Percentiles rank a stretch among this genome's conserved stretches.
Conservation (phyloP, 2,888 invertebrate genomes). For the Rhamphomyia laevipes region DNA sequence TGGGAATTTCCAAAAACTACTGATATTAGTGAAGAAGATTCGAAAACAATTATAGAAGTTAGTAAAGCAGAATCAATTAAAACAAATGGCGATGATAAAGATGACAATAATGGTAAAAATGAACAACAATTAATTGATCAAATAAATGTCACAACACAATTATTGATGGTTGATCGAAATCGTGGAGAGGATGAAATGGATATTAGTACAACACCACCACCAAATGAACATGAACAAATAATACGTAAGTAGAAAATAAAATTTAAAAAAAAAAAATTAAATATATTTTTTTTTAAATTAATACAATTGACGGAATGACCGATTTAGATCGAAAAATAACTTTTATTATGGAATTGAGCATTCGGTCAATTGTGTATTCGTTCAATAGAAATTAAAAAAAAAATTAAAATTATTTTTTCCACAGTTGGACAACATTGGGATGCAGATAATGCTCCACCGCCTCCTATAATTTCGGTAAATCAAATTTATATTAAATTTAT, state of each 20-base stretch:
- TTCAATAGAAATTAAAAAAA: too few relatives aligned
- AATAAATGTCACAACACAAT: not conserved
- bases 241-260: not conserved
- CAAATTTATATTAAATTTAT: not conserved
- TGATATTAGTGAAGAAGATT: not conserved
- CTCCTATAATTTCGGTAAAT: slow-evolving; percentile 15
- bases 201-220: slow-evolving; percentile 47
- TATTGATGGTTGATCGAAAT: not conserved
- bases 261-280: not conserved
- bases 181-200: slow-evolving; percentile 44
- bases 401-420: not conserved
- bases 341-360: too few relatives aligned
- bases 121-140: not conserved
- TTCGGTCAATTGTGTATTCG: not conserved
- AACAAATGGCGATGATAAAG: slow-evolving; percentile 36
- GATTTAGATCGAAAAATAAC: too few relatives aligned
- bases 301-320: too few relatives aligned
- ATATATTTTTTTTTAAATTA: too few relatives aligned
- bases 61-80: not conserved
- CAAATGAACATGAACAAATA: slow-evolving; percentile 25
- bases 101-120: slow-evolving; percentile 11
- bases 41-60: not conserved
- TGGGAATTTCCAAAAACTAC: slow-evolving; percentile 51
- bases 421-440: slow-evolving; percentile 3
- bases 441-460: slow-evolving; percentile 18